phyloP scores from a whole-genome alignment of 1,140 invertebrate genomes.

The Phthorimaea operculella region DNA sequence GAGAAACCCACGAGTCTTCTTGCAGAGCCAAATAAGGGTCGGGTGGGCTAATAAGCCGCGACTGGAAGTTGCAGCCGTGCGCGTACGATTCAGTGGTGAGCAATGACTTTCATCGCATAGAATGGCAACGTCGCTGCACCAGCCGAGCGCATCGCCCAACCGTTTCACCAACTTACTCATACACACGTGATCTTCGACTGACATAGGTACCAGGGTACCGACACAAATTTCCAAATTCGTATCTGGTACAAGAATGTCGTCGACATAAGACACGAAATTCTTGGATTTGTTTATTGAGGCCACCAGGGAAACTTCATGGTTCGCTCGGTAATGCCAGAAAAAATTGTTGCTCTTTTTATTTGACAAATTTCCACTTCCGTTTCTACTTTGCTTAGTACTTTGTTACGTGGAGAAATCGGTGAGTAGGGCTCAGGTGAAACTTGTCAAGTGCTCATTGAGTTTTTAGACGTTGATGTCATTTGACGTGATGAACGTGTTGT shows the following conservation, averaged over 20 bases:
- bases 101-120: conserved; percentile 59
- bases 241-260: background rate
- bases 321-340: conserved; percentile 16
- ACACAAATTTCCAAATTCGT: conserved; percentile 3
- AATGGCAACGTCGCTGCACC: conserved; percentile 53
- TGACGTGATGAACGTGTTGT: background rate
- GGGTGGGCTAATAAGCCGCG: conserved; percentile 17
- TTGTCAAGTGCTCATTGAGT: no score
- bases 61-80: conserved; percentile 16
- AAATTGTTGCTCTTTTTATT: conserved; percentile 15
- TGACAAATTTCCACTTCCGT: conserved; percentile 14
- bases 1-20: conserved; percentile 23
- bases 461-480: no score
- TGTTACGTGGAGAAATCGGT: no score
- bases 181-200: background rate
- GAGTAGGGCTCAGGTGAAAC: no score
- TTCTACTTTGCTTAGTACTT: conserved; percentile 6
- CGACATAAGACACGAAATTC: background rate
- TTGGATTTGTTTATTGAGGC: conserved; percentile 20
- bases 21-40: conserved; percentile 26
- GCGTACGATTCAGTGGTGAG: conserved; percentile 26
- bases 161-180: conserved; percentile 38
- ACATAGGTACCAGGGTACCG: background rate
- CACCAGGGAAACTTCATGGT: conserved; percentile 18
- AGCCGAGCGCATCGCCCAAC: conserved; percentile 35